Conservation (phyloP, 2,113 vertebrate genomes). For the Diphyllodes magnificus region DNA sequence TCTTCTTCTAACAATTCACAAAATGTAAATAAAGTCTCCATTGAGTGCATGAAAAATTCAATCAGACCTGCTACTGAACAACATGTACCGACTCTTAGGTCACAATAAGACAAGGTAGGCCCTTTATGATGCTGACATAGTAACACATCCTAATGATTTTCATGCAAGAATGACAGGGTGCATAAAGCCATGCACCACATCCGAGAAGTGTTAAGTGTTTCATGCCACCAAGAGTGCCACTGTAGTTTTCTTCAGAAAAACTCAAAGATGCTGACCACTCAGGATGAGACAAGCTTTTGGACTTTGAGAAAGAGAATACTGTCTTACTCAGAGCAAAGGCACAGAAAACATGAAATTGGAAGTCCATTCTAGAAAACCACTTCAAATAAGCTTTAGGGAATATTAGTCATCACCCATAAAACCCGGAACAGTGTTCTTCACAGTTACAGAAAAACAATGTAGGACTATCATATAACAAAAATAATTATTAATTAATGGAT, state of each 20-base stretch:
- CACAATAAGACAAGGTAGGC: not conserved
- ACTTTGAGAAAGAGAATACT: not conserved
- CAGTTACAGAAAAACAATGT: not conserved
- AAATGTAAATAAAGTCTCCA: not conserved
- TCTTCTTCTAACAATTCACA: not conserved
- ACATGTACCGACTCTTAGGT: not conserved
- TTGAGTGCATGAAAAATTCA: not conserved
- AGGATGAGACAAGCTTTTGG: not conserved
- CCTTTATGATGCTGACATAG: not conserved
- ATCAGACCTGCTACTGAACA: not conserved
- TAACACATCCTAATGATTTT: not conserved
- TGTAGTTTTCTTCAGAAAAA: not conserved
- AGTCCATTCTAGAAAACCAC: not conserved
- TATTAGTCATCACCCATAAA: not conserved
- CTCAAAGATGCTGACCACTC: not conserved
- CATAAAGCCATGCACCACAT: not conserved
- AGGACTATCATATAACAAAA: not conserved
- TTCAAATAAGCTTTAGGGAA: not conserved
- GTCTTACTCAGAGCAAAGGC: not conserved
- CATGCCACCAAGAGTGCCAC: not conserved
- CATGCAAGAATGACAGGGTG: not conserved
- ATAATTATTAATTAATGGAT: not conserved
- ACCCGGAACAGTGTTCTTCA: not conserved
- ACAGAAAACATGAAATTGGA: not conserved
- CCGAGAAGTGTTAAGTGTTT: not conserved